Conservation (phyloP, 37 sponge, comb jelly and placozoan species). For the Petrosia ficiformis region DNA sequence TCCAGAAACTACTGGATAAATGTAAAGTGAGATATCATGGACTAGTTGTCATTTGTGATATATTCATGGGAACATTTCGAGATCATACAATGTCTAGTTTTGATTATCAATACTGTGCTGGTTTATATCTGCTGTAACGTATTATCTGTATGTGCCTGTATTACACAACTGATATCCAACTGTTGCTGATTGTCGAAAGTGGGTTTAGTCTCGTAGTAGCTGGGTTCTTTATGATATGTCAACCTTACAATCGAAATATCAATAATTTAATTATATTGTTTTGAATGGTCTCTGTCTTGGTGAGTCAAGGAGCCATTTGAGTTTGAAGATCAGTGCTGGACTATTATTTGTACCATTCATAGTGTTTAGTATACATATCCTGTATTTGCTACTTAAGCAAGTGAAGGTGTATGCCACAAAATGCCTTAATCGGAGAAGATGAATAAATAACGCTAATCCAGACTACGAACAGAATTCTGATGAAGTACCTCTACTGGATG, state of each 20-base stretch:
- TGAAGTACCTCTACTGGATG: no score
- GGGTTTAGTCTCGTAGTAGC: conserved; percentile 5
- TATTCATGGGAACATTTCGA: conserved; percentile 55
- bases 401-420: no score
- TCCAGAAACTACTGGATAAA: not conserved
- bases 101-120: conserved; percentile 63
- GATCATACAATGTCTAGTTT: conserved; percentile 39
- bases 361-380: no score
- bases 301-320: no score
- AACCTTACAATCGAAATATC: conserved; percentile 56
- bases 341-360: no score
- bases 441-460: no score
- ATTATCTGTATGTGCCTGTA: conserved; percentile 21
- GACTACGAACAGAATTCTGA: no score
- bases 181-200: conserved; percentile 17
- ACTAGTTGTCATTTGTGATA: conserved; percentile 25
- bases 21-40: not conserved
- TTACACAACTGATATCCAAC: conserved; percentile 17
- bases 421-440: no score
- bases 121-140: conserved; percentile 56
- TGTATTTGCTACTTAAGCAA: no score
- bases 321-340: no score
- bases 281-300: not conserved
- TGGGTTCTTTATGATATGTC: conserved; percentile 16
- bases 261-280: conserved; percentile 47